phyloP scores from a whole-genome alignment of 2,113 vertebrate genomes.

The Fregetta grallaria region DNA sequence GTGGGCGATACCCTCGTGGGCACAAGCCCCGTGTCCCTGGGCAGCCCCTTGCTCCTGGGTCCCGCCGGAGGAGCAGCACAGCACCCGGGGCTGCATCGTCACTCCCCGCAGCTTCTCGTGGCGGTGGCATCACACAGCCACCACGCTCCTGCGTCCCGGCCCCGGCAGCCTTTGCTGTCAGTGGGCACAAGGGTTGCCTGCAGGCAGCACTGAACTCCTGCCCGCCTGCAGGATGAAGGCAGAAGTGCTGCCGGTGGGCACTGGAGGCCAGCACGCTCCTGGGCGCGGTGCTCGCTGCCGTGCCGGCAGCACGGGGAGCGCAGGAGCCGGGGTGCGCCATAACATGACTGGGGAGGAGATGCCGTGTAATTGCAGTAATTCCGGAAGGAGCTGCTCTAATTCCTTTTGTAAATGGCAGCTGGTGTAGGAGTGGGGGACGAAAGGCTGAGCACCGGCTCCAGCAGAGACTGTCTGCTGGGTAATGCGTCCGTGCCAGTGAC shows the following conservation, averaged over 20 bases:
- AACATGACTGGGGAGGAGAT: neutral
- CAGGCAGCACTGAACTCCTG: neutral
- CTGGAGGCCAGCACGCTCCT: rapidly evolving
- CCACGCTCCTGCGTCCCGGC: neutral
- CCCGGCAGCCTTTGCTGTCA: neutral
- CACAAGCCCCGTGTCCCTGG: neutral
- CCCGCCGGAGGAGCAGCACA: rapidly evolving
- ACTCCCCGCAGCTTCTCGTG: neutral
- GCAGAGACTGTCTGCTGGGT: neutral
- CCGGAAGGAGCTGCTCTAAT: neutral
- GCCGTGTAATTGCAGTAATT: neutral
- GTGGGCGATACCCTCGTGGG: neutral
- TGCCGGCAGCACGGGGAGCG: rapidly evolving
- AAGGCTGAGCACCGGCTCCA: neutral
- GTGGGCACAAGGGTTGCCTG: neutral
- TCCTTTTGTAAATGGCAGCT: neutral
- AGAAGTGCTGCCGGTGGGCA: neutral
- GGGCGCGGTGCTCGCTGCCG: rapidly evolving
- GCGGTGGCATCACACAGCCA: neutral
- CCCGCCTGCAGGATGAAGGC: neutral
- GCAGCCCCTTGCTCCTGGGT: neutral
- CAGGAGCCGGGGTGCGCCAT: rapidly evolving
- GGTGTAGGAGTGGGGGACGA: neutral
- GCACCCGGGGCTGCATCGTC: neutral
- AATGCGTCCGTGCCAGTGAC: rapidly evolving